These are phyloP conservation scores for Lissocephala sabroskyi DNA, from an alignment of 2,888 invertebrate genomes.

Conservation along the genomic window DNA sequence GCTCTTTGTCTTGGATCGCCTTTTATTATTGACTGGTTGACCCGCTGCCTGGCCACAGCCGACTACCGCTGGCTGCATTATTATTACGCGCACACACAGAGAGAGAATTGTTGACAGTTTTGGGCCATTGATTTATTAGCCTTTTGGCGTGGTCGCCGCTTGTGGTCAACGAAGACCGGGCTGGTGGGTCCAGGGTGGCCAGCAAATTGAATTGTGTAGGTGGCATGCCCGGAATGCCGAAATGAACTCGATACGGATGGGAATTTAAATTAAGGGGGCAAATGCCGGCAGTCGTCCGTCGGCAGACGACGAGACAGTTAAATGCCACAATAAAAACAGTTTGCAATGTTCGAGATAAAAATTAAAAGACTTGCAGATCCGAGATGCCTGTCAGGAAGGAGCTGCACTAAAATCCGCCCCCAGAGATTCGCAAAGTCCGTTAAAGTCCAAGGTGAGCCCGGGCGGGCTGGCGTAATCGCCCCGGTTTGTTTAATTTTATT, in stretches of 20 bases:
- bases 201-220: too few relatives aligned
- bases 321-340: conserved; percentile 60
- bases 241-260: conserved; percentile 32
- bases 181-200: not conserved
- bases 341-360: conserved; percentile 68
- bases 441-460: not conserved
- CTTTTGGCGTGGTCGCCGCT: conserved; percentile 28
- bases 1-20: conserved; percentile 37
- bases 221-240: too few relatives aligned
- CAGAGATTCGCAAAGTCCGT: too few relatives aligned
- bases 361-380: conserved; percentile 55
- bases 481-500: conserved; percentile 62
- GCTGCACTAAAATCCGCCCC: not conserved
- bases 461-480: conserved; percentile 19
- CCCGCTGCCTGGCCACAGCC: not conserved
- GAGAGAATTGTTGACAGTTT: conserved; percentile 63
- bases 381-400: conserved; percentile 11
- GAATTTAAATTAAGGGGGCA: conserved; percentile 59
- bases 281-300: conserved; percentile 31
- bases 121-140: conserved; percentile 65
- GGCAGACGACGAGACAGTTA: conserved; percentile 58
- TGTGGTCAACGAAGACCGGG: conserved; percentile 31
- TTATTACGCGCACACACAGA: conserved; percentile 51
- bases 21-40: conserved; percentile 60
- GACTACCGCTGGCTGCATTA: conserved; percentile 53